phyloP scores from a whole-genome alignment of 2,888 invertebrate genomes.

The Sphaeridia pumilis region DNA sequence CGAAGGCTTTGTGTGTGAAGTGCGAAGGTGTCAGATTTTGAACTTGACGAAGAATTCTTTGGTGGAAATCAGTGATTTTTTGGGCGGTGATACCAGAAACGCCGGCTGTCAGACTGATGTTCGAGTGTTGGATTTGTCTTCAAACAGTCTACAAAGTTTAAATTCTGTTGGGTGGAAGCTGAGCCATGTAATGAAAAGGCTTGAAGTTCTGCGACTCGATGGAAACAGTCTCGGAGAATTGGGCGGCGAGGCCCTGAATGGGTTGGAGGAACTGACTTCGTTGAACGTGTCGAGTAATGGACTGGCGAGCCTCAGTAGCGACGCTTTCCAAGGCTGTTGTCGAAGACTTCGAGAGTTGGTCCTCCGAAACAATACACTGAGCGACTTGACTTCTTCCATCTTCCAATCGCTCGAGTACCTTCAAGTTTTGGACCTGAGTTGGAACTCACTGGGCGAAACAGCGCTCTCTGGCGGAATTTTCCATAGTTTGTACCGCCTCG shows the following conservation, averaged over 20 bases:
- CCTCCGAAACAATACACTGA: slow-evolving; percentile 63
- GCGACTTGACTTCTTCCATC: slow-evolving; percentile 60
- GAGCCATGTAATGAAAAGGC: slow-evolving; percentile 55
- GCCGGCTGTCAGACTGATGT: slow-evolving; percentile 37
- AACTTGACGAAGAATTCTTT: slow-evolving; percentile 66
- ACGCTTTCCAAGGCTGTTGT: slow-evolving; percentile 62
- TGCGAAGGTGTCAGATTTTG: slow-evolving; percentile 51
- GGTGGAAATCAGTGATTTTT: slow-evolving; percentile 62
- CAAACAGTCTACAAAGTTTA: slow-evolving; percentile 57
- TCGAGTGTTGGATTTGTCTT: slow-evolving; percentile 52
- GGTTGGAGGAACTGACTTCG: slow-evolving; percentile 54
- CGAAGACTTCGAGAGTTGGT: slow-evolving; percentile 59
- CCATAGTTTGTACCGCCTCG: slow-evolving; percentile 57
- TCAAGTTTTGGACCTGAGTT: slow-evolving; percentile 55
- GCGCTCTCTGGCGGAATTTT: slow-evolving; percentile 69
- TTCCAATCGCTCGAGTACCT: slow-evolving; percentile 61
- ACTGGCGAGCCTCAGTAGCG: slow-evolving; percentile 62
- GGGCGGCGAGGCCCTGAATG: slow-evolving; percentile 61
- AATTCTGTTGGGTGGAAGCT: too few species aligned
- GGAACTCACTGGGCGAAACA: slow-evolving; percentile 62
- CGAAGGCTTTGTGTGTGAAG: slow-evolving; percentile 56
- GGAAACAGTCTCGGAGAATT: slow-evolving; percentile 58
- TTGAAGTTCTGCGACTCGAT: slow-evolving; percentile 58
- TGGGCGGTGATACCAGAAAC: slow-evolving; percentile 45
- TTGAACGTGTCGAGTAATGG: slow-evolving; percentile 70